These are phyloP conservation scores for Neoniphon sammara DNA, from an alignment of 2,797 vertebrate species.

Conservation along the genomic window DNA sequence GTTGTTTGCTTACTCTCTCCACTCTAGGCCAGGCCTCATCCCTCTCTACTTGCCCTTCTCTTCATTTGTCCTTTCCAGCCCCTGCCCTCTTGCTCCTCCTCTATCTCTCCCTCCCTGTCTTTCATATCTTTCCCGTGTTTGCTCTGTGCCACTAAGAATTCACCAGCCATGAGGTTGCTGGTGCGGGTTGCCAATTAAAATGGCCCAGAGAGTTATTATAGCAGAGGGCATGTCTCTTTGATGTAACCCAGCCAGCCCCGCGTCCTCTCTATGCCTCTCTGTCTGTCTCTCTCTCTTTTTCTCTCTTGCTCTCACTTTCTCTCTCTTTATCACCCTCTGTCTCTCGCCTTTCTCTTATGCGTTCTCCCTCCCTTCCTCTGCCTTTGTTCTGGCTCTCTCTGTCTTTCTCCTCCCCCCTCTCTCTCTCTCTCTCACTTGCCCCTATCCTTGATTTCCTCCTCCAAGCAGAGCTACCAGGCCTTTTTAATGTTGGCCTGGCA, in stretches of 20 bases:
- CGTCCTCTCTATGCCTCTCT: not conserved
- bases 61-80: too few species aligned
- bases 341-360: not conserved
- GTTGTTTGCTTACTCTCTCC: not conserved
- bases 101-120: not conserved
- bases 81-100: not conserved
- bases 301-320: not conserved
- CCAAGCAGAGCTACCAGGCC: slow-evolving; percentile 35
- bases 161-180: slow-evolving; percentile 26
- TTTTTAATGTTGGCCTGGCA: slow-evolving; percentile 40
- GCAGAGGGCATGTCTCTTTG: slow-evolving; percentile 22
- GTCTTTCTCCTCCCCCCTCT: not conserved
- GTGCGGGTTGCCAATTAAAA: slow-evolving; percentile 35
- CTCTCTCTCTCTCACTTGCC: not conserved
- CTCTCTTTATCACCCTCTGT: slow-evolving; percentile 18
- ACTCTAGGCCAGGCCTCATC: slow-evolving; percentile 24
- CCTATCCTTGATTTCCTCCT: slow-evolving; percentile 19
- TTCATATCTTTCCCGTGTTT: slow-evolving; percentile 11
- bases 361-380: not conserved
- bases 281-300: not conserved
- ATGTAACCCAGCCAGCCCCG: slow-evolving; percentile 36
- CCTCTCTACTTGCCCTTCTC: slow-evolving; percentile 14
- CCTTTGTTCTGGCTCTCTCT: not conserved
- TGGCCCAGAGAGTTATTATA: slow-evolving; percentile 41
- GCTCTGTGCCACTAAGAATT: slow-evolving; percentile 34